Evolutionary conservation across 2,797 vertebrate species (phyloP).

Genomic region (Gadopsis bispinosus): DNA sequence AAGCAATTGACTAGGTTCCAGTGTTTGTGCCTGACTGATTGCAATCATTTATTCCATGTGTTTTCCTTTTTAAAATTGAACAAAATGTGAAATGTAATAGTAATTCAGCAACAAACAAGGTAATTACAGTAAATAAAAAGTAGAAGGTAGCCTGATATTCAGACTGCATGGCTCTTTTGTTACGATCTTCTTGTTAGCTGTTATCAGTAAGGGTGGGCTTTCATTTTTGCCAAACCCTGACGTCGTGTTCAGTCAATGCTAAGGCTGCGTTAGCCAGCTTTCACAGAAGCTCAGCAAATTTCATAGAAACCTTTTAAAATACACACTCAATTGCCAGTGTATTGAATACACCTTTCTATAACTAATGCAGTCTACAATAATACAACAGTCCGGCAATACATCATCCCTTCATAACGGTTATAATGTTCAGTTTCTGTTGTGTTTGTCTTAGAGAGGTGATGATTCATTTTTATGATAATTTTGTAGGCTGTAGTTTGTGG

Average conservation of each 20-base stretch:
- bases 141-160: not conserved
- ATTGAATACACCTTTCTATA: not conserved
- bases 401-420: not conserved
- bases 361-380: not conserved
- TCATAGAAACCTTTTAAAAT: not conserved
- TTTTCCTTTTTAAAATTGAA: constrained; percentile 27
- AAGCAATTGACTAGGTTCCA: constrained; percentile 36
- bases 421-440: not conserved
- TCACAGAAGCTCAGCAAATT: not conserved
- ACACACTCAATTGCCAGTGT: not conserved
- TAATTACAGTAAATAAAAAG: constrained; percentile 25
- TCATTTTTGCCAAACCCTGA: not conserved
- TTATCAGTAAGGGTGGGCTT: not conserved
- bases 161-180: constrained; percentile 5
- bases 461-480: not conserved
- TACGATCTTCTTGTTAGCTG: not conserved
- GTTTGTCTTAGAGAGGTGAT: not conserved
- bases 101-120: constrained; percentile 6
- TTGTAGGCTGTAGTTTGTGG: not conserved
- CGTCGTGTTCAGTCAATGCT: not conserved
- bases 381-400: not conserved
- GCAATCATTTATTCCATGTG: constrained; percentile 25
- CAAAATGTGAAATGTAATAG: constrained; percentile 11
- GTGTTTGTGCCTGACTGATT: constrained; percentile 43
- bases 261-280: not conserved